Evolutionary conservation across 2,888 invertebrate species (phyloP).

Genomic region (Eledone cirrhosa): DNA sequence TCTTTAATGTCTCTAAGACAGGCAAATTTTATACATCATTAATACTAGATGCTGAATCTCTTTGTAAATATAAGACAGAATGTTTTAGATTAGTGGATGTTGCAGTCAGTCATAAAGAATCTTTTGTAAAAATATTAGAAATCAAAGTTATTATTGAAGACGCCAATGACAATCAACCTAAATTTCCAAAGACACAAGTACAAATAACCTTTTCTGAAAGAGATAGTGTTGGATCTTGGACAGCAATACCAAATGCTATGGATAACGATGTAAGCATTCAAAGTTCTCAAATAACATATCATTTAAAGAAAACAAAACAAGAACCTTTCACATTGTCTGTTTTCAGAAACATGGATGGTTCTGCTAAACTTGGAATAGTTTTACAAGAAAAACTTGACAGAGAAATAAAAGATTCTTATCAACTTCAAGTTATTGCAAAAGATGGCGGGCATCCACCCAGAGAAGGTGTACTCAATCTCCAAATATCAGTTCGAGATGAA

Average conservation of each 20-base stretch:
- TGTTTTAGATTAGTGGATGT: constrained; percentile 3
- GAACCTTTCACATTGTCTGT: constrained; percentile 38
- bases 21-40: constrained; percentile 3
- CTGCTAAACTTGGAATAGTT: constrained; percentile 42
- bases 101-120: constrained; percentile 28
- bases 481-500: constrained; percentile 40
- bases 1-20: constrained; percentile 11
- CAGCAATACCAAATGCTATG: constrained; percentile 43
- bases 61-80: constrained; percentile 22
- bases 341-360: constrained; percentile 45
- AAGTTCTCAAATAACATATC: constrained; percentile 44
- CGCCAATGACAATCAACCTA: constrained; percentile 54
- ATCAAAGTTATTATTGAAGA: constrained; percentile 49
- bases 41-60: not conserved
- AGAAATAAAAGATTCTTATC: constrained; percentile 44
- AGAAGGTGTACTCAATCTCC: constrained; percentile 39
- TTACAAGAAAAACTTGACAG: constrained; percentile 44
- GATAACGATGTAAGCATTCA: constrained; percentile 43
- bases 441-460: constrained; percentile 46
- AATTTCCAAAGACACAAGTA: constrained; percentile 40
- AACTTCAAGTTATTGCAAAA: constrained; percentile 43
- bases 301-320: constrained; percentile 40
- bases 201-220: constrained; percentile 42
- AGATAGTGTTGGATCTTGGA: constrained; percentile 40
- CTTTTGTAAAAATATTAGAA: constrained; percentile 50